A percentile compares a stretch with the other conserved stretches of the same genome.
Evolutionary conservation across 2,888 invertebrate species (phyloP).

Genomic region (Drosophila mimica): DNA sequence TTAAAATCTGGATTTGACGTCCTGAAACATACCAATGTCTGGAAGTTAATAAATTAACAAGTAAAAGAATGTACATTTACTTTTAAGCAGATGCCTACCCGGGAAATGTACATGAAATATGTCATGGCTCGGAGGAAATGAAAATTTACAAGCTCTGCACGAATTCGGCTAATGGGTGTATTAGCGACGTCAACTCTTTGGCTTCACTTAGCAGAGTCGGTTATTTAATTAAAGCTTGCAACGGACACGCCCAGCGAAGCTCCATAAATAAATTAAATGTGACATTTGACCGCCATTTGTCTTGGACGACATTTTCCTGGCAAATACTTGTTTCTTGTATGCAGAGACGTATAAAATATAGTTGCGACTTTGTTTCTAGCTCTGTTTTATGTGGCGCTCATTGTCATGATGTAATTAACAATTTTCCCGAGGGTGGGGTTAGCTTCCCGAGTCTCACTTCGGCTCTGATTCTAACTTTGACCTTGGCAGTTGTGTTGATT

Average conservation of each 20-base stretch:
- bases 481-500: constrained; percentile 70
- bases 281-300: constrained; percentile 79
- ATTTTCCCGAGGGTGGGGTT: constrained; percentile 8
- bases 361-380: constrained; percentile 21
- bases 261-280: constrained; percentile 78
- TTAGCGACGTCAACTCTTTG: constrained; percentile 71
- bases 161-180: constrained; percentile 69
- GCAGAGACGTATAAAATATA: constrained; percentile 38
- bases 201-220: constrained; percentile 64
- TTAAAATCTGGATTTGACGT: not conserved
- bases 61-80: not conserved
- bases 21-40: not conserved
- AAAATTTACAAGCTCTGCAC: constrained; percentile 65
- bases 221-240: constrained; percentile 71
- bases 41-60: not conserved
- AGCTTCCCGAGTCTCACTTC: constrained; percentile 10
- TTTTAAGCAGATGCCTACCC: not conserved
- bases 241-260: constrained; percentile 29
- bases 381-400: constrained; percentile 57
- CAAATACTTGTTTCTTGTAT: constrained; percentile 57
- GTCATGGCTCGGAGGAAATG: constrained; percentile 26
- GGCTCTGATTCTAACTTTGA: constrained; percentile 29
- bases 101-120: constrained; percentile 12
- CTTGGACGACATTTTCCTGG: constrained; percentile 56
- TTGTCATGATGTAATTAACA: constrained; percentile 69